Percentiles rank a stretch among this genome's conserved stretches.
Evolutionary conservation across 2,888 invertebrate genomes (phyloP).

Genomic region (Philaethria dido): DNA sequence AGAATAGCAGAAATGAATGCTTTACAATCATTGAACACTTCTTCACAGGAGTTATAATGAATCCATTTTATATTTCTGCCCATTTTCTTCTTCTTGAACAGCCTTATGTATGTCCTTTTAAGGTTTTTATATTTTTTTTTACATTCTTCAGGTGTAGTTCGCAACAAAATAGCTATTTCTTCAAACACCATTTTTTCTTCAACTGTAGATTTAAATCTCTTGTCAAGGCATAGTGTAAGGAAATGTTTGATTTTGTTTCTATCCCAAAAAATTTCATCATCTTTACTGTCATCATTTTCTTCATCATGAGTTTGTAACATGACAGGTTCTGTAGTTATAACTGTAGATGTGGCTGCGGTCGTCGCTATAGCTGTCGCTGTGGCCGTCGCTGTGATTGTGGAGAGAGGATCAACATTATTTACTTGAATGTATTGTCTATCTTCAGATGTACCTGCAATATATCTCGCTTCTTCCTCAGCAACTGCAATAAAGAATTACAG

Average conservation of each 20-base stretch:
- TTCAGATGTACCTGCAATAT: constrained; percentile 63
- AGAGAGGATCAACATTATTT: constrained; percentile 51
- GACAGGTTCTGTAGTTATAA: constrained; percentile 48
- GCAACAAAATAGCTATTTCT: constrained; percentile 62
- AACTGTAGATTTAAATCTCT: constrained; percentile 53
- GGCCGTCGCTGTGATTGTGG: too few relatives aligned
- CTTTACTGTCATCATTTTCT: constrained; percentile 50
- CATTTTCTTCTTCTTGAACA: constrained; percentile 69
- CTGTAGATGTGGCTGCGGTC: background rate
- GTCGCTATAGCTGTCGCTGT: background rate
- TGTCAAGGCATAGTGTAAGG: constrained; percentile 65
- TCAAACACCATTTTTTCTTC: constrained; percentile 65
- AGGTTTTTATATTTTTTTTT: constrained; percentile 69
- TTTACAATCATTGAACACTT: constrained; percentile 72
- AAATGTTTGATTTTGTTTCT: constrained; percentile 66
- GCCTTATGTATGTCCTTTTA: constrained; percentile 68
- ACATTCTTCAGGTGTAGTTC: constrained; percentile 67
- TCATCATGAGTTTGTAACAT: constrained; percentile 48
- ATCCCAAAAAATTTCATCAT: constrained; percentile 71
- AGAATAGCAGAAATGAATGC: constrained; percentile 58
- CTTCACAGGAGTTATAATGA: constrained; percentile 69
- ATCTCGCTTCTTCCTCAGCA: constrained; percentile 65
- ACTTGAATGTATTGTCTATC: constrained; percentile 64
- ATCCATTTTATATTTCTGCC: constrained; percentile 77
- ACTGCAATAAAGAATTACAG: constrained; percentile 48